phyloP scores from a whole-genome alignment of 2,113 vertebrate genomes.

The Myotis davidii region DNA sequence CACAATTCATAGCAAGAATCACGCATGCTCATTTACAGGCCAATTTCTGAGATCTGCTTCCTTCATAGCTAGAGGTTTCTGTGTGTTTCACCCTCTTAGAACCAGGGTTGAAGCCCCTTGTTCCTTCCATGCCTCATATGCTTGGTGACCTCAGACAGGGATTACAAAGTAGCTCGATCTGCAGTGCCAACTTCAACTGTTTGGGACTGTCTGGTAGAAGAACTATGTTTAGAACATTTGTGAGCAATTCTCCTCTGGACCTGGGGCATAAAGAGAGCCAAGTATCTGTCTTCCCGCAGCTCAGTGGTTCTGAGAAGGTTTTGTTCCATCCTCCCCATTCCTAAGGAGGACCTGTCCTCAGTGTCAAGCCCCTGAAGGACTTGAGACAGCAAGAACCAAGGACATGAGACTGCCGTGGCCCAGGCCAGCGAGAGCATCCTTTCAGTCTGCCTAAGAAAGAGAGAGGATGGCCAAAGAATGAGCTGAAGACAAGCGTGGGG shows the following conservation, averaged over 20 bases:
- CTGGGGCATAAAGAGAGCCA: not conserved
- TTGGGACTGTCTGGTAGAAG: not conserved
- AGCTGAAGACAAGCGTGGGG: not conserved
- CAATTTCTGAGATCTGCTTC: not conserved
- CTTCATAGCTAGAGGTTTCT: not conserved
- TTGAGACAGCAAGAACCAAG: not conserved
- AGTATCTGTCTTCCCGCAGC: not conserved
- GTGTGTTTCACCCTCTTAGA: not conserved
- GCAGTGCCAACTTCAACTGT: not conserved
- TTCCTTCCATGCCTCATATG: not conserved
- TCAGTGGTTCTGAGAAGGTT: not conserved
- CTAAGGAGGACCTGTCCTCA: not conserved
- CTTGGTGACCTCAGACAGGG: not conserved
- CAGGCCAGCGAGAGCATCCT: not conserved
- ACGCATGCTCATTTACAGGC: not conserved
- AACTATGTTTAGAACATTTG: not conserved
- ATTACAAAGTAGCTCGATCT: not conserved
- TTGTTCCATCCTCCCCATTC: not conserved
- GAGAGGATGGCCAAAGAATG: not conserved
- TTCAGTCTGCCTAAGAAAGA: not conserved
- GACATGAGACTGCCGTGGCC: not conserved
- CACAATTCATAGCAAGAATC: not conserved
- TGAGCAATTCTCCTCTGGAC: not conserved
- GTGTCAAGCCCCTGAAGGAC: not conserved
- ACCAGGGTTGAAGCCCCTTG: not conserved